These are phyloP conservation scores for Cenopis cana DNA, from an alignment of 2,888 invertebrate genomes.

Conservation along the genomic window DNA sequence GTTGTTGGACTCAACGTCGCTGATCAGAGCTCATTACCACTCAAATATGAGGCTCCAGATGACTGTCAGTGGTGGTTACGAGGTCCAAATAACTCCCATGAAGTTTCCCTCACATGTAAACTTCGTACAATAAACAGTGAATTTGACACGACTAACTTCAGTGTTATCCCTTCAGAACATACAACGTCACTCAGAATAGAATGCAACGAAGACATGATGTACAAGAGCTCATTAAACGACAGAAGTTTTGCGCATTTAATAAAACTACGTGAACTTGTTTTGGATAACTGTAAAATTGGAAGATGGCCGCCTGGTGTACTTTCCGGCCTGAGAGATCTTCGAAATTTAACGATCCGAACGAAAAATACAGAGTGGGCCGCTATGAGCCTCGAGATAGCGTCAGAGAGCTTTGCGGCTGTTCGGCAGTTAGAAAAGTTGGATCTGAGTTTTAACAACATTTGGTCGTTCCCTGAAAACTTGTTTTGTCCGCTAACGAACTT, in stretches of 20 bases:
- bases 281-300: slow-evolving; percentile 94
- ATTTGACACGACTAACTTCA: slow-evolving; percentile 94
- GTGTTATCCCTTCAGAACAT: slow-evolving; percentile 93
- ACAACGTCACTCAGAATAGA: slow-evolving; percentile 91
- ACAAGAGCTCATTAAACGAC: slow-evolving; percentile 91
- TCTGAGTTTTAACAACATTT: slow-evolving; percentile 94
- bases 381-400: slow-evolving; percentile 92
- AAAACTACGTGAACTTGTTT: slow-evolving; percentile 91
- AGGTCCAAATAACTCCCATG: slow-evolving; percentile 86
- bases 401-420: slow-evolving; percentile 90
- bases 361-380: slow-evolving; percentile 94
- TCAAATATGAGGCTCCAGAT: slow-evolving; percentile 92
- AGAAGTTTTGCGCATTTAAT: slow-evolving; percentile 92
- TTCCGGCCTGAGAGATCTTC: slow-evolving; percentile 91
- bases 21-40: slow-evolving; percentile 78
- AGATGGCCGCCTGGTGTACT: slow-evolving; percentile 93
- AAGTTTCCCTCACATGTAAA: slow-evolving; percentile 92
- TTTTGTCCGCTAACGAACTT: slow-evolving; percentile 93
- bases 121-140: slow-evolving; percentile 94
- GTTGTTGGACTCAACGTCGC: slow-evolving; percentile 76
- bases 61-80: slow-evolving; percentile 92
- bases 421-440: slow-evolving; percentile 93
- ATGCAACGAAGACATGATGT: slow-evolving; percentile 92
- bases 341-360: slow-evolving; percentile 93
- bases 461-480: slow-evolving; percentile 93